A percentile compares a stretch with the other conserved stretches of the same genome.
Conservation (phyloP, 2,888 invertebrate species). For the Platerodrilus igneus region DNA sequence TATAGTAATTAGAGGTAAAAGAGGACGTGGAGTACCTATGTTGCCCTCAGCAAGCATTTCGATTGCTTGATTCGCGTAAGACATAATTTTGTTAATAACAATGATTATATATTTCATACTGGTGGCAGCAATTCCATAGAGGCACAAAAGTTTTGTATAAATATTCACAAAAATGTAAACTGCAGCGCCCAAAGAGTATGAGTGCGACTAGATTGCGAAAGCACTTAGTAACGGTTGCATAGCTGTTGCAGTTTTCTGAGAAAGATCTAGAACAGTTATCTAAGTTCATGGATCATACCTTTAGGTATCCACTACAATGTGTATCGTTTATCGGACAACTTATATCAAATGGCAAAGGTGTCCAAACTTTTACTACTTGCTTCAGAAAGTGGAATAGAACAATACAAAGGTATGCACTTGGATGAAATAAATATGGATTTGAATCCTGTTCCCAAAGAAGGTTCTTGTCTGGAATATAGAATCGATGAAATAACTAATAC, state of each 20-base stretch:
- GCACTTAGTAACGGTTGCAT: constrained; percentile 18
- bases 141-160: constrained; percentile 23
- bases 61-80: no score
- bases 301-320: constrained; percentile 6
- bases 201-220: constrained; percentile 23
- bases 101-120: no score
- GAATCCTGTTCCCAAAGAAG: neutral
- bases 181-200: constrained; percentile 10
- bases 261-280: constrained; percentile 7
- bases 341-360: constrained; percentile 8
- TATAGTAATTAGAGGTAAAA: constrained; percentile 21
- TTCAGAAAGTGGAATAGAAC: constrained; percentile 4
- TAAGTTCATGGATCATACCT: constrained; percentile 8
- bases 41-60: constrained; percentile 23
- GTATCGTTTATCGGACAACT: neutral
- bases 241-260: constrained; percentile 3
- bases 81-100: no score
- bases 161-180: constrained; percentile 19
- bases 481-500: no score
- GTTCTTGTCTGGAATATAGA: no score
- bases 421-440: constrained; percentile 18
- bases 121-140: constrained; percentile 16
- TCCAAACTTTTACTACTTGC: constrained; percentile 9
- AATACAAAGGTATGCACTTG: constrained; percentile 9
- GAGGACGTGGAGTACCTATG: constrained; percentile 21